Evolutionary conservation across 2,888 invertebrate species (phyloP).

Genomic region (Nephrotoma appendiculata): DNA sequence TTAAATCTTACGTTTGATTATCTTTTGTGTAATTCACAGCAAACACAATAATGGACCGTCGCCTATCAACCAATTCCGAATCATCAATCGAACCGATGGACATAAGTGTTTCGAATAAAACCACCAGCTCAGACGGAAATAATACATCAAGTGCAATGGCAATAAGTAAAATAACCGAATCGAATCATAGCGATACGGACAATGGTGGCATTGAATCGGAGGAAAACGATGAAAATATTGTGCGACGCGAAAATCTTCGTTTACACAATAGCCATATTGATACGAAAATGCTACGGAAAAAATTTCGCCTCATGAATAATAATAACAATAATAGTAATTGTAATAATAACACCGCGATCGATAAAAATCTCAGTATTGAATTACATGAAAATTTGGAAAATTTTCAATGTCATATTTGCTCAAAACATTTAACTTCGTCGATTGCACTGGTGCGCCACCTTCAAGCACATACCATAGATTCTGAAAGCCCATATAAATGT

Average conservation of each 20-base stretch:
- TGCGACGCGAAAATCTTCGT: conserved; percentile 9
- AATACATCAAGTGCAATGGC: conserved; percentile 7
- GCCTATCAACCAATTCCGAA: conserved; percentile 27
- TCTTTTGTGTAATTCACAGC: not conserved
- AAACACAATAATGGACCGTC: conserved; percentile 23
- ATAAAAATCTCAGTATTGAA: conserved; percentile 25
- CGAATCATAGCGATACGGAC: conserved; percentile 11
- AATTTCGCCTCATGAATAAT: conserved; percentile 22
- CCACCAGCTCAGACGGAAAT: conserved; percentile 8
- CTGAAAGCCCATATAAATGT: conserved; percentile 67
- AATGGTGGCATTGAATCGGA: conserved; percentile 14
- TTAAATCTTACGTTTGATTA: not conserved
- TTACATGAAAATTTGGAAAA: conserved; percentile 41
- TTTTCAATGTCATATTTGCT: conserved; percentile 33
- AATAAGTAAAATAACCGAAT: conserved; percentile 6
- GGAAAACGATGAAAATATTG: conserved; percentile 10
- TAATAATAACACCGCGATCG: conserved; percentile 12
- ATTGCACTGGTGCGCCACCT: conserved; percentile 68
- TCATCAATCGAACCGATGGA: conserved; percentile 32
- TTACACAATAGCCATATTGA: conserved; percentile 2
- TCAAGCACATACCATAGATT: conserved; percentile 50
- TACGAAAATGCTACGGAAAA: conserved; percentile 26
- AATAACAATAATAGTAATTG: conserved; percentile 6
- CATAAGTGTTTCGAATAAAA: conserved; percentile 27
- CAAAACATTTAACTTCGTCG: conserved; percentile 53